Conservation (phyloP, 92 coral and sea anemone genomes). For the Zoanthus sansibaricus region DNA sequence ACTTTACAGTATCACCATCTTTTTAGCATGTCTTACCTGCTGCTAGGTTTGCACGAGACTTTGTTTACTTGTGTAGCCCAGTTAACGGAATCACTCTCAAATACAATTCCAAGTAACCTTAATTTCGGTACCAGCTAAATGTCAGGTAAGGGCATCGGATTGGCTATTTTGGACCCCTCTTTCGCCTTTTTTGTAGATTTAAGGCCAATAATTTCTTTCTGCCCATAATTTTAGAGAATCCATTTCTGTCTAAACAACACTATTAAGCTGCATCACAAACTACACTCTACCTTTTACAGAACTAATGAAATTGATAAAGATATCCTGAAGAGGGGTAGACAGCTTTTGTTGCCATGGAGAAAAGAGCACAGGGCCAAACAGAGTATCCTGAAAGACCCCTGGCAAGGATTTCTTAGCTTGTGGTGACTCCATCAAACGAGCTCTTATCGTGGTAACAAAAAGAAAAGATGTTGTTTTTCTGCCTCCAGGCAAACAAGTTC, state of each 20-base stretch:
- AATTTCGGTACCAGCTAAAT: background rate
- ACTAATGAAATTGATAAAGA: background rate
- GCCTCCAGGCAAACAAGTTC: background rate
- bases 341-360: background rate
- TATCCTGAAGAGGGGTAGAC: background rate
- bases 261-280: no score
- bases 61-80: background rate
- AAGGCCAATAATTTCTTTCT: no score
- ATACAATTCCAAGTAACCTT: background rate
- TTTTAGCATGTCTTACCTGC: background rate
- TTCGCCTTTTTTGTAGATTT: no score
- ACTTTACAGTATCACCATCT: background rate
- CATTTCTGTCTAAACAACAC: no score
- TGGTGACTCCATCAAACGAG: background rate
- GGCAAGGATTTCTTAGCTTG: background rate
- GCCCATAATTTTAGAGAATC: no score
- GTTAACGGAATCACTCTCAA: background rate
- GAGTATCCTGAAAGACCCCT: background rate
- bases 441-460: no score
- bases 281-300: no score
- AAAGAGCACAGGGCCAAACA: background rate
- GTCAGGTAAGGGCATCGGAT: background rate
- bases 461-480: background rate
- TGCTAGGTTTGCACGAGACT: background rate
- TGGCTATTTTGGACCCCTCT: no score